Base-by-base conservation (phyloP, 2,888 invertebrate species). In the Homarus gammarus region DNA sequence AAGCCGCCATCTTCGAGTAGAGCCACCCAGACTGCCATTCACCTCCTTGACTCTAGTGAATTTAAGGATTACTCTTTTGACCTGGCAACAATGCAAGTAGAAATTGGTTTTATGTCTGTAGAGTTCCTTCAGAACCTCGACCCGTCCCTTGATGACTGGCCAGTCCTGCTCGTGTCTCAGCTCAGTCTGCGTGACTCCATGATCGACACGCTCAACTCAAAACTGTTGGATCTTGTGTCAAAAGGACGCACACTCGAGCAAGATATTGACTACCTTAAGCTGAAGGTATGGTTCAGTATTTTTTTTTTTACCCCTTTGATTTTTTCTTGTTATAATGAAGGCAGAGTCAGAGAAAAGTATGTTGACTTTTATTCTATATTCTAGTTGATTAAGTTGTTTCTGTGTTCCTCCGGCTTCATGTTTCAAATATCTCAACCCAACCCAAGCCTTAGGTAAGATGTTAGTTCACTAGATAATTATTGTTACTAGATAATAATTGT, bases 131-230 rank as follows among this genome's bases (percentile, higher is more conserved):
- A 77, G 64, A 68, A 83, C 36, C 38, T 88, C 8, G 82, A 88
- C 31, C 49, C 75, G 10, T 44, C 82, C 15, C 18, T 75, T n/a
- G 87, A 88, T 12, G 87, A 88, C 27, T 82, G 81, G 82, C 68
- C 87, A 15, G 49, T 82, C 15, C 31, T 83, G 73, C 68, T 88
- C 8, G 75, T 88, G n/a, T 83, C 77, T 22, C 87, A 87, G 87
- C 82, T 87, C 2, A 38, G 75, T 3, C 36, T 87, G 15, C 82
- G 87, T 6, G 87, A 88, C 36, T 44, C 44, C 22, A 75, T 82
- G 27, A 83, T 88, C 22, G 49, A 83, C 36, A 61, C 31, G 15
- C 68, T 88, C 27, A 61, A 38, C 33, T 33, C 73, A 8, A 73
- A n/a, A 22, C 8, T 88, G 44, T 22, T 27, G 3, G 87, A 75